Evolutionary conservation across 2,888 invertebrate species (phyloP).

Genomic region (Drosophila mettleri): DNA sequence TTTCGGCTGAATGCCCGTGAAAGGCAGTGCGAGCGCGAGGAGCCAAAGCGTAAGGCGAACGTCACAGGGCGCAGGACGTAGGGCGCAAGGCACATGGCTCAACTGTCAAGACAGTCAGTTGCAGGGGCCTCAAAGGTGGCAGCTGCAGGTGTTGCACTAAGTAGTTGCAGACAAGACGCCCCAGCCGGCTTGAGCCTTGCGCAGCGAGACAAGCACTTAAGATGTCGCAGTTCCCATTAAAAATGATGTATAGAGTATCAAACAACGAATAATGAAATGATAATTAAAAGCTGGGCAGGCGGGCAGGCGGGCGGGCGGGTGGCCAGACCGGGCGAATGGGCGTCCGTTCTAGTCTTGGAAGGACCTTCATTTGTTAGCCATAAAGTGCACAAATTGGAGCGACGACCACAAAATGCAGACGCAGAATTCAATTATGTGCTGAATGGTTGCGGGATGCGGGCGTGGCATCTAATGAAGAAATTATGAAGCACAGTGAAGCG

Average conservation of each 20-base stretch:
- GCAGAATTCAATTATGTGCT: constrained; percentile 48
- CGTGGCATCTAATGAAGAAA: constrained; percentile 65
- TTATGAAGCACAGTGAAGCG: constrained; percentile 73
- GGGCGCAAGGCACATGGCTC: not conserved
- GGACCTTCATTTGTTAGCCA: constrained; percentile 27
- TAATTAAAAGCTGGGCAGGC: constrained; percentile 70
- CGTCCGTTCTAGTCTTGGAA: constrained; percentile 3
- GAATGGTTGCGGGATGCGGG: constrained; percentile 14
- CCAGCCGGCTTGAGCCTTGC: not conserved
- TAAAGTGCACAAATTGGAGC: constrained; percentile 67
- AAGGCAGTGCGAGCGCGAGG: constrained; percentile 51
- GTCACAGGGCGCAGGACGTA: not conserved
- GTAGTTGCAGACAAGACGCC: constrained; percentile 24
- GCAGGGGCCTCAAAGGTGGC: constrained; percentile 43
- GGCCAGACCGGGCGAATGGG: not conserved
- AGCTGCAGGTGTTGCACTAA: constrained; percentile 24
- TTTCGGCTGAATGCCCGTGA: constrained; percentile 60
- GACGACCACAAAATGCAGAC: constrained; percentile 68
- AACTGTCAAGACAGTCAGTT: constrained; percentile 39
- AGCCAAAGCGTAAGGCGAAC: constrained; percentile 12
- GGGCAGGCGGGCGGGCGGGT: constrained; percentile 20
- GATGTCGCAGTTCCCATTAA: constrained; percentile 66
- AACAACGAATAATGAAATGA: constrained; percentile 71
- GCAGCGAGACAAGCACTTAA: constrained; percentile 58
- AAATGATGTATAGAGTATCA: constrained; percentile 69